Base-by-base conservation (phyloP, 1,140 invertebrate species). In the Xylocopa sonorina region DNA sequence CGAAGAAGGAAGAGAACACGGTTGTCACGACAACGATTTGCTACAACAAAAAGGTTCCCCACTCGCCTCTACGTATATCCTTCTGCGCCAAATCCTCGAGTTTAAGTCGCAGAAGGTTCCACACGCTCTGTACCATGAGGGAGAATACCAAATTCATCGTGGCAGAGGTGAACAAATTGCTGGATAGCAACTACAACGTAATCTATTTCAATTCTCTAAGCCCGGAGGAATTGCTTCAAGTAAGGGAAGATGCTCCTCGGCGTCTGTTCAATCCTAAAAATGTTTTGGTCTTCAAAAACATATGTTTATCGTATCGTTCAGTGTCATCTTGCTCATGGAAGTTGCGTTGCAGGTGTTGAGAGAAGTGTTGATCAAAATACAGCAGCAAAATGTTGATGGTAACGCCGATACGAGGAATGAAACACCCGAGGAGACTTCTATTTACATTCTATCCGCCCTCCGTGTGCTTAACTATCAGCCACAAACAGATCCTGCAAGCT, bases 131-230 rank as follows among this genome's bases (percentile, higher is more conserved):
- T 16, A 21, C 87, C 88, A 95, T 94, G 94, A 96, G 95, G 86
- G 96, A 97, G 81, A 95, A 96, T 92, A 93, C 97, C 75, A 97
- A 97, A 90, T 96, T 94, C 89, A 96, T 98, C 74, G 95, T 97
- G 46, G 94, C 94, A 76, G 95, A 96, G 91, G 88, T 98, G 78
- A 97, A 97, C 90, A 95, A 96, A 87, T 92, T 94, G 60, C 95
- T 97, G 83, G 95, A 94, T 67, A 96, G 96, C 87, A 96, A 95
- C 86, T 97, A 96, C 83, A 97, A 97, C 87, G 91, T 98, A 66
- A 97, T 98, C 84, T 96, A 96, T 77, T 98, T 98, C 92, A 97
- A 98, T 93, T 94, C 96, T n/a, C 90, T 98, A 57, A 94, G 94
- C 76, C 94, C 95, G 38, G 95, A 96, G 67, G 95, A 96, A 86